phyloP scores from a whole-genome alignment of 2,888 invertebrate genomes.

The Aproaerema taeniolella region DNA sequence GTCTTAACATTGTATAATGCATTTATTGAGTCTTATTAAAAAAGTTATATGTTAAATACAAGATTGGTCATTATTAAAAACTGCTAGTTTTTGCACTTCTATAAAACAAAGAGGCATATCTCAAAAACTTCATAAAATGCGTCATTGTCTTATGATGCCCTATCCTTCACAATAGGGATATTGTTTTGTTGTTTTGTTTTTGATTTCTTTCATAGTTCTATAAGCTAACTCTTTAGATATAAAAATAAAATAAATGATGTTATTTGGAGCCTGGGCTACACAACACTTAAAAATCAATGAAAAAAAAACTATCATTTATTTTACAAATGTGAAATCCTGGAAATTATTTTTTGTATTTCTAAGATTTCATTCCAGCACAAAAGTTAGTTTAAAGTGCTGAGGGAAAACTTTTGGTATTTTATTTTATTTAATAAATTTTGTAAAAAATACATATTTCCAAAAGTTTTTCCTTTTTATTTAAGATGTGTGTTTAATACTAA shows the following conservation, averaged over 20 bases:
- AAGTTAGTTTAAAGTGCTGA: constrained; percentile 19
- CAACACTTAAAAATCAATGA: constrained; percentile 8
- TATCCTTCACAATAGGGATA: constrained; percentile 41
- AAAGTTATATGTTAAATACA: not conserved
- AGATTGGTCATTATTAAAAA: constrained; percentile 6
- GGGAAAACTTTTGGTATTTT: constrained; percentile 13
- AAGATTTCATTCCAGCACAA: constrained; percentile 26
- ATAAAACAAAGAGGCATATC: constrained; percentile 20
- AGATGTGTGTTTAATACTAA: constrained; percentile 59
- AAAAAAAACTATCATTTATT: constrained; percentile 17
- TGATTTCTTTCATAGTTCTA: constrained; percentile 38
- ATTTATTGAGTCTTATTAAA: no score
- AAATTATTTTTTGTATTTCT: constrained; percentile 12
- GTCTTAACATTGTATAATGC: not conserved
- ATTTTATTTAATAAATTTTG: constrained; percentile 8
- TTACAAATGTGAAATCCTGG: not conserved
- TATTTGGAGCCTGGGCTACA: no score
- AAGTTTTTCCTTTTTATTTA: constrained; percentile 34
- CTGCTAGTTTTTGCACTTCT: constrained; percentile 30
- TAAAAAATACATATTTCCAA: no score
- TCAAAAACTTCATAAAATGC: constrained; percentile 22
- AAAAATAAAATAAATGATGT: no score
- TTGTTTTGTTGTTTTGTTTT: constrained; percentile 36
- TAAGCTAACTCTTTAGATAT: constrained; percentile 41
- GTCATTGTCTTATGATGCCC: constrained; percentile 37